Conservation (phyloP, 2,113 vertebrate species). For the Capreolus pygargus region DNA sequence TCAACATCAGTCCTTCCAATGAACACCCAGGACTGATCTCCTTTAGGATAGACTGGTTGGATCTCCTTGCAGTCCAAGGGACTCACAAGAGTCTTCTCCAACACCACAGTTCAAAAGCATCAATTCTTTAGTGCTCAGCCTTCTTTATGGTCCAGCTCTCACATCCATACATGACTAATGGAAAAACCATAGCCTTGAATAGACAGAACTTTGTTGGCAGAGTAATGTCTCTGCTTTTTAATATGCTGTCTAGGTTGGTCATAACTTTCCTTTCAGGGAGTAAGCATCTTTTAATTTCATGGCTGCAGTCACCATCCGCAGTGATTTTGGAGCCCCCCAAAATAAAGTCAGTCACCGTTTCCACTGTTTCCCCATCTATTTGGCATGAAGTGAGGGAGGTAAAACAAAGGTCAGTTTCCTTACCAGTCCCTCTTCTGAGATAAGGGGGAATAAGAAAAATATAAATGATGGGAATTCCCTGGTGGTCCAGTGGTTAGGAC, state of each 20-base stretch:
- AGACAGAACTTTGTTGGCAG: neutral
- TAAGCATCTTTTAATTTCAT: neutral
- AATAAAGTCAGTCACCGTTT: neutral
- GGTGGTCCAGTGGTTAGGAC: neutral
- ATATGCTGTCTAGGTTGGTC: neutral
- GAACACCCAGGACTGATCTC: no score
- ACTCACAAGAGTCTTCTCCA: neutral
- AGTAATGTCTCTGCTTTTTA: neutral
- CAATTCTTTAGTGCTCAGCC: neutral
- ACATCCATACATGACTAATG: neutral
- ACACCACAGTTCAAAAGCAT: neutral
- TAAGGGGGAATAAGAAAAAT: neutral
- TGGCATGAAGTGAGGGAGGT: neutral
- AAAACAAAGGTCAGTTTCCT: neutral
- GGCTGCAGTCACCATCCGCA: neutral
- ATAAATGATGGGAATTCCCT: neutral
- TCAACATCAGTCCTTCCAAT: no score
- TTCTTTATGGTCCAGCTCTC: neutral
- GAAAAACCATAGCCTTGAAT: neutral
- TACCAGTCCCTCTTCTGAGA: neutral
- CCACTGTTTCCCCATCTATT: neutral
- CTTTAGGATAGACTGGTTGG: no score
- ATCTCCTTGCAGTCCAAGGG: no score
- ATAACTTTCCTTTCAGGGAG: neutral
- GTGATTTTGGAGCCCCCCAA: neutral